These are phyloP conservation scores for Podotricha telesiphe DNA, from an alignment of 2,888 invertebrate genomes.

Conservation along the genomic window DNA sequence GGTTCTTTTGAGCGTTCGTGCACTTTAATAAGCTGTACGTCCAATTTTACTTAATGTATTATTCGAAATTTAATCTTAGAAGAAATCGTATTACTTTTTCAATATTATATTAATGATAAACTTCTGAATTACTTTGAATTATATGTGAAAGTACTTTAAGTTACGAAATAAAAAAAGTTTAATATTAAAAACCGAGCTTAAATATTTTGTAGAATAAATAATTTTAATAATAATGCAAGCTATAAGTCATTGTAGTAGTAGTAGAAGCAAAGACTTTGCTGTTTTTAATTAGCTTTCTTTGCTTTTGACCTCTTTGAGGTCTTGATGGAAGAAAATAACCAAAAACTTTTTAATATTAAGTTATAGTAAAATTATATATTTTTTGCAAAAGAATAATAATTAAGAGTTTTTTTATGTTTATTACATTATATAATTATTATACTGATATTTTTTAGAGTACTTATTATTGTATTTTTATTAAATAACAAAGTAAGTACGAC, in stretches of 20 bases:
- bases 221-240: constrained; percentile 7
- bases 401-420: neutral
- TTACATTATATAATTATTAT: too few species aligned
- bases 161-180: too few species aligned
- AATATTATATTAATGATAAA: neutral
- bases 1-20: constrained; percentile 20
- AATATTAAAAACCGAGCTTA: too few species aligned
- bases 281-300: constrained; percentile 14
- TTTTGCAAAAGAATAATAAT: neutral
- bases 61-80: constrained; percentile 15
- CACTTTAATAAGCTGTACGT: constrained; percentile 24
- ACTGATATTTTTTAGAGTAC: too few species aligned
- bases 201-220: neutral
- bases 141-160: too few species aligned
- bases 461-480: too few species aligned
- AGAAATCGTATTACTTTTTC: constrained; percentile 24
- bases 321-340: constrained; percentile 8
- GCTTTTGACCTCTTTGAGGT: constrained; percentile 8
- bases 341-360: neutral
- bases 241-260: neutral
- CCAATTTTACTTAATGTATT: constrained; percentile 19
- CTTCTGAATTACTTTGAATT: constrained; percentile 1
- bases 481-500: too few species aligned
- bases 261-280: neutral
- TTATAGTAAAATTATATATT: neutral